Base-by-base conservation (phyloP, 92 coral and sea anemone genomes). In the Blastomussa wellsi region DNA sequence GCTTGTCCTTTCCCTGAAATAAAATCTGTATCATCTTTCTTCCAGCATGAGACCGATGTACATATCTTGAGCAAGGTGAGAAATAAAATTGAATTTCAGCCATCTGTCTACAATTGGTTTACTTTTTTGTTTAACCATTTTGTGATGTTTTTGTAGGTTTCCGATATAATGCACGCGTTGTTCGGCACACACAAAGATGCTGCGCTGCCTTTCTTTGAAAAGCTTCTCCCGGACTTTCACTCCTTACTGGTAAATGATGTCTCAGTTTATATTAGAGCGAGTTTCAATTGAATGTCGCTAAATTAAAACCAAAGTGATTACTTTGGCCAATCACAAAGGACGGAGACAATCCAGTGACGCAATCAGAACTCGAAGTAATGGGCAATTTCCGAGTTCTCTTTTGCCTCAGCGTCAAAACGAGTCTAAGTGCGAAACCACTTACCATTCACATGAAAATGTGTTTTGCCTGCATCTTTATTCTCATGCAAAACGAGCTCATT, bases 111-210 rank as follows among this genome's bases (percentile, higher is more conserved):
- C 39, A 15, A 41, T 33, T 38, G 9, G 24, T 13, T 62, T 10
- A 33, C 24, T 17, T 3, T 2, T 41, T 59, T 57, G 26, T 4
- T 62, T 62, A 62, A 59, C 16, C 17, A 33, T 44, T 35, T 32
- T 38, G 36, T 74, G 28, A 16, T 41, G 72, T 72, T 15, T 47
- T 64, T 33, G 15, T 44, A 96, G 99, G 98, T 96, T 22, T 92
- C 99, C 6, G 99, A 96, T 65, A 94, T 96, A 10, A 96, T 96
- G 98, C 99, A 96, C 51, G 92, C 98, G 36, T 90, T 94, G 55
- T 91, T 96, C 38, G 99, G 99, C 17, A 94, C 96, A 22, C 94
- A 94, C 77, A 93, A 93, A 64, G 90, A 90, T 13, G 90, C 77
- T 26, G 86, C 93, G 41, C 44, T 96, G 64, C 96, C 99, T 9